Conservation (phyloP, 2,888 invertebrate genomes). For the Monopis laevigella region DNA sequence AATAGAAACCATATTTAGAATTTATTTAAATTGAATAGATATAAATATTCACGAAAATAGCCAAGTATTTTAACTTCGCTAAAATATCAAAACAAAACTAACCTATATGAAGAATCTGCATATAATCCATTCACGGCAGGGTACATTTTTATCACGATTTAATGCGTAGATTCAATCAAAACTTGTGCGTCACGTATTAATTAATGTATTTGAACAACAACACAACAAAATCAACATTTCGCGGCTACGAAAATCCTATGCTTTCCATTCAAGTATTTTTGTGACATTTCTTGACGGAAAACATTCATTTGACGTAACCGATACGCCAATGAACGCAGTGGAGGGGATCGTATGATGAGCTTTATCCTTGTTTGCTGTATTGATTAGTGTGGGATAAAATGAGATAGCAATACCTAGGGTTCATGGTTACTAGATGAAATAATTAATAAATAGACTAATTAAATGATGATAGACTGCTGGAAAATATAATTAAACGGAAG, state of each 20-base stretch:
- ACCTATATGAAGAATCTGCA: constrained; percentile 53
- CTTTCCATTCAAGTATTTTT: background rate
- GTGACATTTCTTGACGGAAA: background rate
- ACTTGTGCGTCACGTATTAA: background rate
- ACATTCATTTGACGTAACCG: no score
- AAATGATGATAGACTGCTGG: no score
- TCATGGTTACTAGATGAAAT: constrained; percentile 17
- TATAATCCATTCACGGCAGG: constrained; percentile 52
- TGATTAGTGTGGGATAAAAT: constrained; percentile 24
- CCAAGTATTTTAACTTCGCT: no score
- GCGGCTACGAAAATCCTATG: constrained; percentile 22
- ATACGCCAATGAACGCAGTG: constrained; percentile 40
- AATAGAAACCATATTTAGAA: no score
- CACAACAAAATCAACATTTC: constrained; percentile 31
- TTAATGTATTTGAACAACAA: background rate
- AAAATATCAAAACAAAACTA: constrained; percentile 35
- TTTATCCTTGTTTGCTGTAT: constrained; percentile 28
- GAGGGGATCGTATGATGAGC: constrained; percentile 56
- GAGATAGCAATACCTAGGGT: constrained; percentile 22
- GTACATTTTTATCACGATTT: constrained; percentile 41
- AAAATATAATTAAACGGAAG: no score
- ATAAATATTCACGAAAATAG: no score
- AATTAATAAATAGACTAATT: background rate
- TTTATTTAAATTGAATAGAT: no score
- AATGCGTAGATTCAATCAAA: no score